phyloP scores from a whole-genome alignment of 1,140 invertebrate species.

The Rhysida immarginata region DNA sequence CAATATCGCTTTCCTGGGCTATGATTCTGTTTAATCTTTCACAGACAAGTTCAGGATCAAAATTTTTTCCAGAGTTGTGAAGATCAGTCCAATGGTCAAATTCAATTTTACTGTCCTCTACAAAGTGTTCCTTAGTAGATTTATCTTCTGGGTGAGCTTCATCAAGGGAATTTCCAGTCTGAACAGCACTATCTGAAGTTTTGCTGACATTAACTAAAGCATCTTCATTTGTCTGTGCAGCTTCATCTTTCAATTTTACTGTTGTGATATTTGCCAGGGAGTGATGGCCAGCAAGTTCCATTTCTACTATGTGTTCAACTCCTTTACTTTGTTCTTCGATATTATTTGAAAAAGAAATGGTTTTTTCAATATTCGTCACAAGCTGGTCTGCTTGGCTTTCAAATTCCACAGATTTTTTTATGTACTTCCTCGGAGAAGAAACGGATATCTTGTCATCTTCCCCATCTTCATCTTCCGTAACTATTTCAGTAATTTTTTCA shows the following conservation, averaged over 20 bases:
- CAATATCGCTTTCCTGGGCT: too few relatives aligned
- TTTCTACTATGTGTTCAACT: neutral
- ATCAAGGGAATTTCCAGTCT: too few relatives aligned
- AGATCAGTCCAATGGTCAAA: too few relatives aligned
- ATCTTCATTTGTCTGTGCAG: neutral
- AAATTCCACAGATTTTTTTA: constrained; percentile 4
- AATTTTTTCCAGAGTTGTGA: too few relatives aligned
- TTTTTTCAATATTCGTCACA: neutral
- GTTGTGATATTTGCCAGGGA: neutral
- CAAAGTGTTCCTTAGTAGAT: too few relatives aligned
- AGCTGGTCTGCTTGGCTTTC: neutral
- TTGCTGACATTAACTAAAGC: too few relatives aligned
- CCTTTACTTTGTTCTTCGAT: neutral
- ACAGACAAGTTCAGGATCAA: too few relatives aligned
- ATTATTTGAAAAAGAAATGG: neutral
- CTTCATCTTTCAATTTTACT: neutral
- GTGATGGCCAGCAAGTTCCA: neutral
- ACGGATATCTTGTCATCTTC: neutral
- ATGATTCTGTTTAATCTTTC: too few relatives aligned
- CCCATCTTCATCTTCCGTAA: neutral
- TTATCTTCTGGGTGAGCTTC: too few relatives aligned
- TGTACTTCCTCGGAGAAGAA: neutral
- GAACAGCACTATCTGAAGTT: too few relatives aligned
- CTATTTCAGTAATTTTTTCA: too few relatives aligned
- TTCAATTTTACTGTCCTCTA: too few relatives aligned